These are phyloP conservation scores for Nyctibius grandis DNA, from an alignment of 2,797 vertebrate species.

Conservation along the genomic window DNA sequence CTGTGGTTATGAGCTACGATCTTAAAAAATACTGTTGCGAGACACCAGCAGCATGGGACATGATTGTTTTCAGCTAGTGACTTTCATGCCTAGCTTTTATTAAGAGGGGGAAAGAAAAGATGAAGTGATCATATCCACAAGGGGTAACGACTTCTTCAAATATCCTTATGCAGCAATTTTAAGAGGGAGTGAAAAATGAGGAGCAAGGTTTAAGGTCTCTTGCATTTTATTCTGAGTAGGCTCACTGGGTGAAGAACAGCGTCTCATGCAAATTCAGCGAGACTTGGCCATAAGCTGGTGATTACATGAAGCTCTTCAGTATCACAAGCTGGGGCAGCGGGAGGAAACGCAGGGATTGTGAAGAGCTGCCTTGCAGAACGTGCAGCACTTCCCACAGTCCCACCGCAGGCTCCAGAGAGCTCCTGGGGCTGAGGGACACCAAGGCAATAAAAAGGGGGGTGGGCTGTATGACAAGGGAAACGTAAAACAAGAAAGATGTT, in stretches of 20 bases:
- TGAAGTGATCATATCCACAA: slow-evolving; percentile 15
- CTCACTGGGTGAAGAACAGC: neutral
- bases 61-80: neutral
- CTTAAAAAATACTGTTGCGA: slow-evolving; percentile 4
- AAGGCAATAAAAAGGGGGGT: neutral
- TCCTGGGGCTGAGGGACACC: accelerated
- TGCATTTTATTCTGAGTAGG: neutral
- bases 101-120: neutral
- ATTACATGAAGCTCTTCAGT: neutral
- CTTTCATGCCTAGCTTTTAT: slow-evolving; percentile 26
- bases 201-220: slow-evolving; percentile 6
- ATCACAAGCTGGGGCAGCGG: neutral
- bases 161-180: slow-evolving; percentile 18
- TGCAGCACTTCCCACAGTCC: neutral
- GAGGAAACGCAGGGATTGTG: neutral
- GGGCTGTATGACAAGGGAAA: neutral
- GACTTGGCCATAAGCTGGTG: neutral
- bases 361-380: neutral
- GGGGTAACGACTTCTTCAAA: slow-evolving; percentile 19
- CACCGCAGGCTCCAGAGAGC: neutral
- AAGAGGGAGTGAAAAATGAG: slow-evolving; percentile 25
- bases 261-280: neutral
- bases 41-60: neutral
- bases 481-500: too few relatives aligned
- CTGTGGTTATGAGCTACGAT: slow-evolving; percentile 8